Evolutionary conservation across 1,140 invertebrate genomes (phyloP), one percentile per base, ranked within the genome.

Genomic region (Mercenaria mercenaria): DNA sequence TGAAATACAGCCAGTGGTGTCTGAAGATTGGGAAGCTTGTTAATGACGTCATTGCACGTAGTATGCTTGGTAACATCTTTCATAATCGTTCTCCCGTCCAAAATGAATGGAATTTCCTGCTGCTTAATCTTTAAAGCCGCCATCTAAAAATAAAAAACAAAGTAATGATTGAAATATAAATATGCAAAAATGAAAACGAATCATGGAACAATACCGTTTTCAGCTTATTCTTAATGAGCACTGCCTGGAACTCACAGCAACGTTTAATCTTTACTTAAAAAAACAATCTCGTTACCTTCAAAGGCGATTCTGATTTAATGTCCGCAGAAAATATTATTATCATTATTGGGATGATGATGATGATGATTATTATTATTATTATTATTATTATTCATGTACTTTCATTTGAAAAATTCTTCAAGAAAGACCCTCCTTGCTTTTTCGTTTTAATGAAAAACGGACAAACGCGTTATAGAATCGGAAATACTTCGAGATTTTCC

Each of bases 41-140:
- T 56, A 41, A 88, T 88, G 56, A 88, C 86, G 64, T 88, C 86
- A 72, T 50, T 11, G 61, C 86, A 88, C 59, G 86, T 81, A 56
- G 86, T 88, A 29, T 67, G 10, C 61, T 88, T 88, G 34, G 86
- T 67, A 39, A 88, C 59, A 32, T 34, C 41, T 50, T 88, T 88
- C 18, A 67, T 41, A 18, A 88, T 88, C 8, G 41, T 50, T 1
- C 15, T 32, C 10, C 86, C 86, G 59, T 88, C 86, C 6, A 88
- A 32, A n/a, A 88, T 34, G 59, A 88, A 88, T 37, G 86, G 76
- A 32, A 88, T 50, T 34, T 88, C 77, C 47, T 80, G 56, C 39
- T 23, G 61, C 29, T 88, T 88, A 32, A 67, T 50, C 29, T 52
- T 74, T 10, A 39, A 32, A 3, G 2, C 67, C 50, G 83, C 67